Evolutionary conservation across 1,140 invertebrate genomes (phyloP).

Genomic region (Zophobas morio): DNA sequence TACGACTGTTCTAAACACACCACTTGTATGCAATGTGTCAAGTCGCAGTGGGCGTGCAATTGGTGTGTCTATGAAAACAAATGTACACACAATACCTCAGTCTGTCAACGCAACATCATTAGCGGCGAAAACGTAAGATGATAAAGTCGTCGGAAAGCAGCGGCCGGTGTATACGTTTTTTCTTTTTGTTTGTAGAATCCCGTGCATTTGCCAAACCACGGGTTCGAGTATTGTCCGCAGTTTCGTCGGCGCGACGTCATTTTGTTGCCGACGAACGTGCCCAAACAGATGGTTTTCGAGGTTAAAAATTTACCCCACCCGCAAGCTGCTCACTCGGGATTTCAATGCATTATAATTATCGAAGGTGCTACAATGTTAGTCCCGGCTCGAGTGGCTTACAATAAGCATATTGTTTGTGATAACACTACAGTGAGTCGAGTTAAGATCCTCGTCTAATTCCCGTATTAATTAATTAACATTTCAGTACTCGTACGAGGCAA

Average conservation of each 20-base stretch:
- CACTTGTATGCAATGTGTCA: conserved; percentile 89
- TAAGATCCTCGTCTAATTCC: conserved; percentile 1
- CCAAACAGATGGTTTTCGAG: conserved; percentile 89
- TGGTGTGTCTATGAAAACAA: conserved; percentile 98
- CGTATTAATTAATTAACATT: conserved; percentile 59
- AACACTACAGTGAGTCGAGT: conserved; percentile 77
- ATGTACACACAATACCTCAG: conserved; percentile 89
- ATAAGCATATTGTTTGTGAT: conserved; percentile 89
- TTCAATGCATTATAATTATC: conserved; percentile 92
- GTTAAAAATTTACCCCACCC: conserved; percentile 92
- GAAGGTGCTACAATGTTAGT: conserved; percentile 92
- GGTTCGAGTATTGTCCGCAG: conserved; percentile 84
- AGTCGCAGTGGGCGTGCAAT: conserved; percentile 92
- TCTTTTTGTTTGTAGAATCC: conserved; percentile 75
- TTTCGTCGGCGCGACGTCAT: conserved; percentile 78
- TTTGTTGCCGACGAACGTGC: conserved; percentile 89
- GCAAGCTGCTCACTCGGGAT: conserved; percentile 87
- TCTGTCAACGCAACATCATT: conserved; percentile 87
- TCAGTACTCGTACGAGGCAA: conserved; percentile 89
- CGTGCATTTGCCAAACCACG: conserved; percentile 79
- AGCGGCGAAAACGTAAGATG: conserved; percentile 83
- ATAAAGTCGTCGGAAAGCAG: neutral
- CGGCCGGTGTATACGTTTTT: neutral
- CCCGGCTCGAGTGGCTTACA: conserved; percentile 86
- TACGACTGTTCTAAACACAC: conserved; percentile 93